Conservation (phyloP, 2,113 vertebrate genomes). For the Lophura nycthemera region DNA sequence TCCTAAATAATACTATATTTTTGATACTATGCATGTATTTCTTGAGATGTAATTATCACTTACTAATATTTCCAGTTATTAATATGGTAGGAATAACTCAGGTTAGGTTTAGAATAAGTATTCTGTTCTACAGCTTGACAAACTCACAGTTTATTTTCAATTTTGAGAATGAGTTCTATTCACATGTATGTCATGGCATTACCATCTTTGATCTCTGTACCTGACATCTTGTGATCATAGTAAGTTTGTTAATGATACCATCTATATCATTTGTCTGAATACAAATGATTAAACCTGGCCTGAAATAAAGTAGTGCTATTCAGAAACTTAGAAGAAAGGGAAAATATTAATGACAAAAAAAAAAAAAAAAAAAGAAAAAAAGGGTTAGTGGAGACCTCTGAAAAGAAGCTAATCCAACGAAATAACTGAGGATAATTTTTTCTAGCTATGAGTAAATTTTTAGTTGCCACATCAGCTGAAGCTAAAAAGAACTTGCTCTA, state of each 20-base stretch:
- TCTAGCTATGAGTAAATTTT: not conserved
- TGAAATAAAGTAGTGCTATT: not conserved
- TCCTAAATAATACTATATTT: not conserved
- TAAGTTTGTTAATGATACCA: not conserved
- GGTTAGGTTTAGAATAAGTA: not conserved
- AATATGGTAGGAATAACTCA: not conserved
- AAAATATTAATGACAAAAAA: not conserved
- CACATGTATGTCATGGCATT: not conserved
- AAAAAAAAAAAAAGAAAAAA: not conserved
- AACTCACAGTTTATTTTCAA: not conserved
- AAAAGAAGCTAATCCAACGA: not conserved
- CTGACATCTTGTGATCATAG: not conserved
- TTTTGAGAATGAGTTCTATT: not conserved
- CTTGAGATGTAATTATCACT: not conserved
- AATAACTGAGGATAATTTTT: not conserved
- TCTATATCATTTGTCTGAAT: fast-evolving
- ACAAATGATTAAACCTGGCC: not conserved
- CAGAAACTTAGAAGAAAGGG: not conserved
- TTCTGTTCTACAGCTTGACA: not conserved
- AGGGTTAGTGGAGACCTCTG: not conserved
- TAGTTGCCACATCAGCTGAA: constrained; percentile 14
- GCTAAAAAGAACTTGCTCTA: not conserved
- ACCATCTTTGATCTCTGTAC: not conserved
- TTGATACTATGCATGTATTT: not conserved
- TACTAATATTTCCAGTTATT: not conserved